Conservation (phyloP, 2,113 vertebrate genomes). For the Apaloderma vittatum region DNA sequence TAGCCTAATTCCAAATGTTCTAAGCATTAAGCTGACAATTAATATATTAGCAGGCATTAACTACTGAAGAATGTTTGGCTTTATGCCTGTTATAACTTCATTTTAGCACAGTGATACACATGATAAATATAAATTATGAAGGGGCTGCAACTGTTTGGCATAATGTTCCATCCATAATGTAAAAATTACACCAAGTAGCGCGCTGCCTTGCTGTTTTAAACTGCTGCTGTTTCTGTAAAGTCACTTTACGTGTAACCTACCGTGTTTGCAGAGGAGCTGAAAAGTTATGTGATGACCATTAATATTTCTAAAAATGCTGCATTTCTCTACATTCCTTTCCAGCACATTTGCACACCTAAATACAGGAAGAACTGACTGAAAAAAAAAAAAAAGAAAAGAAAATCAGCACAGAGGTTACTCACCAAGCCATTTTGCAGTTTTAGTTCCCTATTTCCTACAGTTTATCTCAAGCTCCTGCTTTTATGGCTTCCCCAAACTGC, state of each 20-base stretch:
- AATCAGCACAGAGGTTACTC: background rate
- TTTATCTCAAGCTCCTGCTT: background rate
- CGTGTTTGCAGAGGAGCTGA: conserved; percentile 91
- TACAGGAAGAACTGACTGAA: conserved; percentile 88
- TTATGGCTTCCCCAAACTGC: background rate
- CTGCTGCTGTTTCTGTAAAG: background rate
- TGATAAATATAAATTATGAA: background rate
- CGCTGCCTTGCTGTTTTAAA: background rate
- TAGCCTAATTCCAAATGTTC: background rate
- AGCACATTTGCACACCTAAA: conserved; percentile 87
- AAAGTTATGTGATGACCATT: conserved; percentile 79
- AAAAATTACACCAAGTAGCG: background rate
- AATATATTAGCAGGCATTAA: background rate
- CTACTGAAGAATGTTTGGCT: background rate
- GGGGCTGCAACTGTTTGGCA: background rate
- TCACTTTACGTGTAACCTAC: conserved; percentile 70
- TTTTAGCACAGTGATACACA: background rate
- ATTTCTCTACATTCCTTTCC: conserved; percentile 89
- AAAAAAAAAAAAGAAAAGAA: background rate
- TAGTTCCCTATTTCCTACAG: background rate
- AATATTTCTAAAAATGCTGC: conserved; percentile 82
- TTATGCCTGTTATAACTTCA: background rate
- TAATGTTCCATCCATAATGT: background rate
- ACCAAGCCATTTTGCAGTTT: background rate
- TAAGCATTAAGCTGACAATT: background rate